These are phyloP conservation scores for Blastobasis lacticolella DNA, from an alignment of 2,888 invertebrate species.

Conservation along the genomic window DNA sequence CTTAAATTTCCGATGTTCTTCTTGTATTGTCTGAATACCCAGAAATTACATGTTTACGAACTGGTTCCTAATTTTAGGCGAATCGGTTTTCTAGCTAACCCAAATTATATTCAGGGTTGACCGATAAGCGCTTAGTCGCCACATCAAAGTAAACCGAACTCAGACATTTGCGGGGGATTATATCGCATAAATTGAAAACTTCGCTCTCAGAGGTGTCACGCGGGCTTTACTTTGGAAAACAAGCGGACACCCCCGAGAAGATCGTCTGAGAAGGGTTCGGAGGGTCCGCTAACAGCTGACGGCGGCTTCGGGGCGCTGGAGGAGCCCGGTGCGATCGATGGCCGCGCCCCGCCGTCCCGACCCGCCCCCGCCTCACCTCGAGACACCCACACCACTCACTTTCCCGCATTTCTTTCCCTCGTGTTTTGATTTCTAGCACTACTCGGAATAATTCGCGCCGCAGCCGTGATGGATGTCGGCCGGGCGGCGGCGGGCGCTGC, in stretches of 20 bases:
- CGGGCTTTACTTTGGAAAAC: constrained; percentile 12
- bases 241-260: constrained; percentile 12
- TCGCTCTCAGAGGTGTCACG: constrained; percentile 12
- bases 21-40: no score
- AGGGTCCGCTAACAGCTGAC: constrained; percentile 5
- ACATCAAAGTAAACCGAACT: no score
- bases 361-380: constrained; percentile 40
- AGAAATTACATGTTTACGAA: no score
- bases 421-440: constrained; percentile 31
- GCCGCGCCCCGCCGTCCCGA: constrained; percentile 49
- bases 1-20: not conserved
- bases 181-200: constrained; percentile 13
- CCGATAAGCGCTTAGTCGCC: no score
- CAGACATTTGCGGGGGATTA: not conserved
- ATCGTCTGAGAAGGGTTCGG: constrained; percentile 9
- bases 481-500: constrained; percentile 18
- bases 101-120: no score
- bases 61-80: no score
- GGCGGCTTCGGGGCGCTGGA: constrained; percentile 39
- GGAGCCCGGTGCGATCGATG: constrained; percentile 54
- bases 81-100: no score
- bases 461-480: constrained; percentile 20
- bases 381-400: constrained; percentile 49
- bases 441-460: constrained; percentile 21
- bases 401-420: constrained; percentile 62